phyloP scores from a whole-genome alignment of 2,797 vertebrate species.

The Cirrhinus mrigala region DNA sequence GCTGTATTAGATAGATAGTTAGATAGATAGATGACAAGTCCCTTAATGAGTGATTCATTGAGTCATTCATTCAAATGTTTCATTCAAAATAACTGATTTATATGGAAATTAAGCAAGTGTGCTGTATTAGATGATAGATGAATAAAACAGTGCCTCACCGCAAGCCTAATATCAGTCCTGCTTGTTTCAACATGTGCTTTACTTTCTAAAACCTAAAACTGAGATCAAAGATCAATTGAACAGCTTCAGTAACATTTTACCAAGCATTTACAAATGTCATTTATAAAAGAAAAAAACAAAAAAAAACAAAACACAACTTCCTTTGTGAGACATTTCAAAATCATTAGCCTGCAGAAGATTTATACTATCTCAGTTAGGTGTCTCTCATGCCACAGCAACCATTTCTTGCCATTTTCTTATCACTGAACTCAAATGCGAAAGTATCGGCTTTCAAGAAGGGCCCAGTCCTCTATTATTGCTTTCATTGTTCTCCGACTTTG shows the following conservation, averaged over 20 bases:
- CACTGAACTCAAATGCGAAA: slow-evolving; percentile 1
- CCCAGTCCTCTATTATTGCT: background rate
- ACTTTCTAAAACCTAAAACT: too few relatives aligned
- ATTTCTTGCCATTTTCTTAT: background rate
- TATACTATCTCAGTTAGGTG: slow-evolving; percentile 14
- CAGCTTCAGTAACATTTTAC: background rate
- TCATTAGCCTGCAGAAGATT: background rate
- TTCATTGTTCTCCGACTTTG: slow-evolving; percentile 28
- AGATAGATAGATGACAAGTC: too few relatives aligned
- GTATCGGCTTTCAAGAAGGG: background rate
- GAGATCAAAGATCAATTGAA: background rate
- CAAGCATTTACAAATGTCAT: background rate
- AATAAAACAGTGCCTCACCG: too few relatives aligned
- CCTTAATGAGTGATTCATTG: too few relatives aligned
- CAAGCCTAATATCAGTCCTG: too few relatives aligned
- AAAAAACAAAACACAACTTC: background rate
- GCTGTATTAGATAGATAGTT: too few relatives aligned
- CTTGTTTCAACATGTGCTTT: too few relatives aligned
- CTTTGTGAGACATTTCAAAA: slow-evolving; percentile 23
- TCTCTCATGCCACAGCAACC: slow-evolving; percentile 4
- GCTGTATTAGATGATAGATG: too few relatives aligned
- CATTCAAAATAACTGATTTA: too few relatives aligned
- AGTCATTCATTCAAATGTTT: too few relatives aligned
- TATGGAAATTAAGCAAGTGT: too few relatives aligned
- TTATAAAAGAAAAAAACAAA: background rate